Evolutionary conservation across 2,797 vertebrate genomes (phyloP).

Genomic region (Anguilla anguilla): DNA sequence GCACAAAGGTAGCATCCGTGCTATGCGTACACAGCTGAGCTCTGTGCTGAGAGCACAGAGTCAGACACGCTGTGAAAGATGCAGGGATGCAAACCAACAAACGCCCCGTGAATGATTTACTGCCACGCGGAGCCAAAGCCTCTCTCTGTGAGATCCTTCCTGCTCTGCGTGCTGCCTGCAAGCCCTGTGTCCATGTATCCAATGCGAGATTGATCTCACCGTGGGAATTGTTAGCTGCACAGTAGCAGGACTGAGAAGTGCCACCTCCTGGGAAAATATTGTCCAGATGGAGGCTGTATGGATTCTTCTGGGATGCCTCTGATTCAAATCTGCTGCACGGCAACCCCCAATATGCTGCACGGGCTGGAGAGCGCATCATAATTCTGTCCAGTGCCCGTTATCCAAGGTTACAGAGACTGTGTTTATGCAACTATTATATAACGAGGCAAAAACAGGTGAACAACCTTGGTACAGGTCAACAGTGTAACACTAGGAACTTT

Average conservation of each 20-base stretch:
- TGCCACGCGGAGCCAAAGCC: background rate
- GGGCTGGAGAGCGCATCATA: background rate
- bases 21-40: background rate
- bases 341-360: background rate
- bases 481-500: background rate
- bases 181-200: background rate
- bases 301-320: background rate
- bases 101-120: background rate
- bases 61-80: background rate
- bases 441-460: background rate
- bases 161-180: background rate
- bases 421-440: background rate
- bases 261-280: constrained; percentile 13
- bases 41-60: background rate
- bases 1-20: background rate
- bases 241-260: background rate
- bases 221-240: background rate
- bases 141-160: background rate
- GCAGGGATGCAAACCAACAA: background rate
- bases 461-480: background rate
- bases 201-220: background rate
- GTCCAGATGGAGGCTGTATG: background rate
- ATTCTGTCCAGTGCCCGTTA: background rate
- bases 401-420: background rate
- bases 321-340: background rate